Percentiles rank a stretch among this genome's conserved stretches.
Conservation (phyloP, 2,113 vertebrate genomes). For the Hydrolagus affinis region DNA sequence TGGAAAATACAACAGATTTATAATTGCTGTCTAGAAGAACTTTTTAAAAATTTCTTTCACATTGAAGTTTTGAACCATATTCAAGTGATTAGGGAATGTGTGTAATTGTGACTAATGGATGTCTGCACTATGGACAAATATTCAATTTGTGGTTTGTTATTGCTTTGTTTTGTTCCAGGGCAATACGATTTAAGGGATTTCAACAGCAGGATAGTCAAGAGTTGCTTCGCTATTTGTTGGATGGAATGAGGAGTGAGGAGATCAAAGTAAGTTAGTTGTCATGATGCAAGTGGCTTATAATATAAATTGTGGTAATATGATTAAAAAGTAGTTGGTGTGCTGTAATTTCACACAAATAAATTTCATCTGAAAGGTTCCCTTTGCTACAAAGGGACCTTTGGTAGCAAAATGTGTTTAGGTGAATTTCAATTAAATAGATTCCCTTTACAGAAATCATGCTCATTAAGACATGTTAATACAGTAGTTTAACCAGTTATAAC, state of each 20-base stretch:
- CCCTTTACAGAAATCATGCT: too few relatives aligned
- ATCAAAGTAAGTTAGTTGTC: conserved; percentile 57
- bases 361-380: neutral
- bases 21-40: too few relatives aligned
- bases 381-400: neutral
- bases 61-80: too few relatives aligned
- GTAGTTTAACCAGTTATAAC: too few relatives aligned
- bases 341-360: conserved; percentile 27
- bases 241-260: conserved; percentile 90
- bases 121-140: neutral
- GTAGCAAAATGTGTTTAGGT: too few relatives aligned
- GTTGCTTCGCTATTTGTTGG: conserved; percentile 83
- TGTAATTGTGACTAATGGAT: neutral
- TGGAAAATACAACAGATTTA: too few relatives aligned
- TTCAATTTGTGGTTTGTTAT: neutral
- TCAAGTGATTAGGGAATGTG: too few relatives aligned
- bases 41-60: too few relatives aligned
- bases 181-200: conserved; percentile 86
- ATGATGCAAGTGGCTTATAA: neutral
- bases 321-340: neutral
- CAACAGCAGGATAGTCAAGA: conserved; percentile 98
- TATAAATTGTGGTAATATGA: neutral
- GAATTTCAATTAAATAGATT: too few relatives aligned
- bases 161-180: conserved; percentile 52
- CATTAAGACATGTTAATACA: too few relatives aligned